These are phyloP conservation scores for Falco columbarius DNA, from an alignment of 2,797 vertebrate genomes.

Conservation along the genomic window DNA sequence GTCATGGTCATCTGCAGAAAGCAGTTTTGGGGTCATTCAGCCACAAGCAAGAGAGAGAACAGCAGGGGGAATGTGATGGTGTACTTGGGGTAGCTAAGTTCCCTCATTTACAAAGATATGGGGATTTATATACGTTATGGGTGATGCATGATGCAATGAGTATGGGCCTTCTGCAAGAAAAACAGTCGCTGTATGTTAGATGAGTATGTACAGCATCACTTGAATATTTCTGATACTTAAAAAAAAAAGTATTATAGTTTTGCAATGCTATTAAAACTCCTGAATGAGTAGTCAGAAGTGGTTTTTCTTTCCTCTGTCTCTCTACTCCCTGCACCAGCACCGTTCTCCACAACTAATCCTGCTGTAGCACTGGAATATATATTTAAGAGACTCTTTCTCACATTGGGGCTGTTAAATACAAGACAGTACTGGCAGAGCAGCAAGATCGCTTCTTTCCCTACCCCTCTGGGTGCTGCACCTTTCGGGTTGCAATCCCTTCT, in stretches of 20 bases:
- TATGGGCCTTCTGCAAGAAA: not conserved
- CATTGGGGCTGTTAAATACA: not conserved
- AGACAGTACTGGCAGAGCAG: fast-evolving
- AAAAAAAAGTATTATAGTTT: not conserved
- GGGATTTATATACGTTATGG: not conserved
- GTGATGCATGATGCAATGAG: not conserved
- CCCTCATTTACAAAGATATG: not conserved
- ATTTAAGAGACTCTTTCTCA: not conserved
- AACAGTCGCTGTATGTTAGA: not conserved
- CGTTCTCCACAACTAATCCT: not conserved
- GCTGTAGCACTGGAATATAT: not conserved
- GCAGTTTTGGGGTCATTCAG: not conserved
- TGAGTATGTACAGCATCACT: not conserved
- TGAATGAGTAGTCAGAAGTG: fast-evolving
- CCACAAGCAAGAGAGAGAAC: not conserved
- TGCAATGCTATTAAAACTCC: not conserved
- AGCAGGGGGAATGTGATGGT: not conserved
- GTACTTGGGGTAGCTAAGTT: not conserved
- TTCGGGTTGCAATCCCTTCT: not conserved
- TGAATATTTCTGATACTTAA: not conserved
- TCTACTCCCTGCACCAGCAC: not conserved
- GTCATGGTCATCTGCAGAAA: not conserved
- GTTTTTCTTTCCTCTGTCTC: not conserved
- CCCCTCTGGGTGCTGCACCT: fast-evolving
- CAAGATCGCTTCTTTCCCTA: not conserved